These are phyloP conservation scores for Cryptomyrus ogoouensis DNA, from an alignment of 2,113 vertebrate genomes.

Conservation along the genomic window DNA sequence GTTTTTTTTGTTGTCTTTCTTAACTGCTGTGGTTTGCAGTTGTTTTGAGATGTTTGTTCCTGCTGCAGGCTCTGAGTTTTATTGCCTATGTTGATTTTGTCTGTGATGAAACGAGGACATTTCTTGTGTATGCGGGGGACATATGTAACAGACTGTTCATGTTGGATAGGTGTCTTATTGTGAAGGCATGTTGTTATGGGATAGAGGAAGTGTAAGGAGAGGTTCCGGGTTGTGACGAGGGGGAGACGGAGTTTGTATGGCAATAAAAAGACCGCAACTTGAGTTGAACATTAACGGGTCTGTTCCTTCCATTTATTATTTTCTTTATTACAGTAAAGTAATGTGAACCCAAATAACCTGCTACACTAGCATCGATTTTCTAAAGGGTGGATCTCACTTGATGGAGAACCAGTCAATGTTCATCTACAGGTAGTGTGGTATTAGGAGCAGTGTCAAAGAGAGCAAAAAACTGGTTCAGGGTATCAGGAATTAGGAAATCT, in stretches of 20 bases:
- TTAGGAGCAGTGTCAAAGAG: not conserved
- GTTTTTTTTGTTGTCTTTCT: no score
- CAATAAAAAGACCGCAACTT: not conserved
- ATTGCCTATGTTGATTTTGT: no score
- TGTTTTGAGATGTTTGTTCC: no score
- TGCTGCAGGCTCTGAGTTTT: no score
- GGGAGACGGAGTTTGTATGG: not conserved
- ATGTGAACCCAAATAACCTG: not conserved
- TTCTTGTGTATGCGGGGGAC: no score
- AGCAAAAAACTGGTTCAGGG: not conserved
- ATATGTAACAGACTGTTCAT: not conserved
- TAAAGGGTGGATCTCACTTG: not conserved
- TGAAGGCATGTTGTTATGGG: not conserved
- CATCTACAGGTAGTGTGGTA: not conserved
- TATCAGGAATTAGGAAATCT: not conserved
- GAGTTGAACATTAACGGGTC: not conserved
- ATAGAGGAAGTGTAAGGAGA: not conserved
- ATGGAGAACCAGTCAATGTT: not conserved
- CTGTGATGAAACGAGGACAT: no score
- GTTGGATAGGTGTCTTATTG: not conserved
- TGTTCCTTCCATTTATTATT: not conserved
- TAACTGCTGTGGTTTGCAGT: no score
- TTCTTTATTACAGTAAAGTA: not conserved
- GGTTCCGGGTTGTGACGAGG: not conserved
- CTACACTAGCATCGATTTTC: not conserved